Base-by-base conservation (phyloP, 2,113 vertebrate genomes). In the Oncorhynchus clarkii region DNA sequence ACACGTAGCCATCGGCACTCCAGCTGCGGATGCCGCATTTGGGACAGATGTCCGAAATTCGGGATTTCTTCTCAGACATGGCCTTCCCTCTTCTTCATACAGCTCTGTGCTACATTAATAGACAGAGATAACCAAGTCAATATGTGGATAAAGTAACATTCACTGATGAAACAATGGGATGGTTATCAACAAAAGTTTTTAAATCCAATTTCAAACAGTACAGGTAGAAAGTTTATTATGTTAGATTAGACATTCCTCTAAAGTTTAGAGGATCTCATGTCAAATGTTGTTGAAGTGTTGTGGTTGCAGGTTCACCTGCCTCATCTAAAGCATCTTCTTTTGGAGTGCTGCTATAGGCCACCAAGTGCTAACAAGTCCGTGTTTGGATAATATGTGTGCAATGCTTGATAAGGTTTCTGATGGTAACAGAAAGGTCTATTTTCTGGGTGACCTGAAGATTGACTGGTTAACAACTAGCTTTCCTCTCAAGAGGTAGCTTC, bases 1-100 rank as follows among this genome's bases (percentile, higher is more conserved):
- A 97, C 7, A 95, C 92, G 0, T 97, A 97, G 20, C 97, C 96
- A 90, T 99, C 97, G 0, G 95, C 96, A 2, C 96, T 99, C 89
- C 96, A 95, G 84, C 97, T 98, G 70, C 96, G 93, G 86, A 92
- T 90, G 82, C 92, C 94, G 31, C 72, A 75, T 85, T 98, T 99
- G 69, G 97, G 96, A 54, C 95, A 94, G 1, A 96, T 93, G 22
- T 97, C 97, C 1, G 93, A 72, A 0, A 89, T 92, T 84, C 94
- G 91, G 18, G 88, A 72, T 5, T 90, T 93, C 82, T 88, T 92
- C 77, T 97, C 96, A 0, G 93, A 93, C 92, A 93, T 94, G 54
- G 22, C 65, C 20, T 20, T 69, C 75, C 73, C 27, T 26, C 74
- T 31, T 73, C 70, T 39, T 73, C 62, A 70, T 74, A 22, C 54